Conservation (phyloP, 2,113 vertebrate genomes). For the Chaenocephalus aceratus region DNA sequence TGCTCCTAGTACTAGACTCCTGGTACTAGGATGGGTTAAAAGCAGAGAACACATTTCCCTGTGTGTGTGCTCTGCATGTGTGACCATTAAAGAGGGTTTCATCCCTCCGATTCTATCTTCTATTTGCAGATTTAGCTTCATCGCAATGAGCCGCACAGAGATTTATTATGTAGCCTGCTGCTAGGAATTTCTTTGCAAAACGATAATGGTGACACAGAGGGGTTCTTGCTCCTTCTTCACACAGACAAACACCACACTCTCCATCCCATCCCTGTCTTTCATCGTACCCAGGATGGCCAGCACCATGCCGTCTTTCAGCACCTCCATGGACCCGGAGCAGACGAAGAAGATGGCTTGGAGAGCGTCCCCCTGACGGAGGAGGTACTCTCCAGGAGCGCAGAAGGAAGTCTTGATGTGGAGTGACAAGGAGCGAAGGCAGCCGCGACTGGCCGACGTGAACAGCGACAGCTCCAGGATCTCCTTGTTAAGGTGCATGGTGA, state of each 20-base stretch:
- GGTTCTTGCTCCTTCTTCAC: background rate
- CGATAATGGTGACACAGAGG: constrained; percentile 21
- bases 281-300: constrained; percentile 96
- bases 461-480: constrained; percentile 97
- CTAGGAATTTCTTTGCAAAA: constrained; percentile 20
- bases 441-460: constrained; percentile 94
- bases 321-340: constrained; percentile 99
- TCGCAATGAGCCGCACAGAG: constrained; percentile 42
- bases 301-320: constrained; percentile 96
- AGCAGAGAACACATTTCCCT: no score
- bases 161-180: constrained; percentile 38
- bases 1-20: no score
- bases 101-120: background rate
- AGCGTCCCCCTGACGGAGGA: constrained; percentile 97
- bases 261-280: background rate
- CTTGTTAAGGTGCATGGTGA: constrained; percentile 99
- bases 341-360: constrained; percentile 98
- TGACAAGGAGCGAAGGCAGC: constrained; percentile 96
- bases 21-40: no score
- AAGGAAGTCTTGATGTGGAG: constrained; percentile 98
- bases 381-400: constrained; percentile 97
- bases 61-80: no score
- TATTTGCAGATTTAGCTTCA: constrained; percentile 24
- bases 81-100: no score
- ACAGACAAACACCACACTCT: no score